phyloP scores from a whole-genome alignment of 2,797 vertebrate genomes.

The Mionectes olivaceus region DNA sequence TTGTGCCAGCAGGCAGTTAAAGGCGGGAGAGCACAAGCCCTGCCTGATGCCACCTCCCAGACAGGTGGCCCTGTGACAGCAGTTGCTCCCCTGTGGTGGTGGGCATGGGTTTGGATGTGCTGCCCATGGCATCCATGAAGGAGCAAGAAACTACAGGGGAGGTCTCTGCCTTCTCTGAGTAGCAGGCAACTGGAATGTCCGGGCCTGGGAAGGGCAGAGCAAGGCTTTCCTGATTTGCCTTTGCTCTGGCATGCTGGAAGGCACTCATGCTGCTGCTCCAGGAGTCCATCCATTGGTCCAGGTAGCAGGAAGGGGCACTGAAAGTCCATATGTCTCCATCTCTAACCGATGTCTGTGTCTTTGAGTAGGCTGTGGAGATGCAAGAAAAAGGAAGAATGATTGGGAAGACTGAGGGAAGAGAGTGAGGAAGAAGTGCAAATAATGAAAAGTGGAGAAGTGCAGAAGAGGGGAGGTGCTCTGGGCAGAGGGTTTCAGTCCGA shows the following conservation, averaged over 20 bases:
- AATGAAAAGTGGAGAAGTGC: background rate
- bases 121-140: background rate
- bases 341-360: background rate
- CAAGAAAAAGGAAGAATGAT: background rate
- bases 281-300: background rate
- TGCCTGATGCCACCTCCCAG: background rate
- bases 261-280: background rate
- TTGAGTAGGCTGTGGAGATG: background rate
- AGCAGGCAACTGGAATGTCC: background rate
- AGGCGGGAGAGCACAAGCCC: background rate
- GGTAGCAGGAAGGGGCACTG: background rate
- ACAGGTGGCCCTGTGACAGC: background rate
- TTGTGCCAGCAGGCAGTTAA: background rate
- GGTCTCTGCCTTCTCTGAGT: background rate
- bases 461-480: background rate
- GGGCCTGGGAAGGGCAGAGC: background rate
- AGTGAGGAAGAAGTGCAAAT: background rate
- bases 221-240: background rate
- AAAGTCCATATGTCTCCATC: background rate
- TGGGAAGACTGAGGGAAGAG: background rate
- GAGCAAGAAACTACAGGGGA: background rate
- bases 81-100: background rate
- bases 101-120: background rate
- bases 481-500: background rate
- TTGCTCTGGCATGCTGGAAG: background rate